These are phyloP conservation scores for Oscheius sp. DNA, from an alignment of 2,888 invertebrate species.

Conservation along the genomic window DNA sequence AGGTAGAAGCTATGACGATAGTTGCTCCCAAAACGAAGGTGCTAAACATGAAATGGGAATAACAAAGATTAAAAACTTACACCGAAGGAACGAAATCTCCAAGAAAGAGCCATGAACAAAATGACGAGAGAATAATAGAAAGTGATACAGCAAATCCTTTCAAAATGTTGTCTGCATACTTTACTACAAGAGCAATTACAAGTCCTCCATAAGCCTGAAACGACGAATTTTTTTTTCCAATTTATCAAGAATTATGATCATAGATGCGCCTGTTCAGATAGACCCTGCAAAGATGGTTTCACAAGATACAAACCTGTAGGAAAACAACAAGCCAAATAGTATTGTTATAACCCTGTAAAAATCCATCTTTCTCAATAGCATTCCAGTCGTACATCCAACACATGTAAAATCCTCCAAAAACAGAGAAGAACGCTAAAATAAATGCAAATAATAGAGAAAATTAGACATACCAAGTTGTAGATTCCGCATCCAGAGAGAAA, in stretches of 20 bases:
- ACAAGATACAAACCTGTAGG: slow-evolving; percentile 70
- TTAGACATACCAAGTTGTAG: slow-evolving; percentile 73
- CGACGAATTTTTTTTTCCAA: background rate
- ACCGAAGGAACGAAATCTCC: slow-evolving; percentile 72
- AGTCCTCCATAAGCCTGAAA: slow-evolving; percentile 74
- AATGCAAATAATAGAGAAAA: too few relatives aligned
- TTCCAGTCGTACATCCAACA: slow-evolving; percentile 72
- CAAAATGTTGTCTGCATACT: slow-evolving; percentile 76
- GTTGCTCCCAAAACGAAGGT: slow-evolving; percentile 72
- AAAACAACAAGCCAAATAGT: slow-evolving; percentile 73
- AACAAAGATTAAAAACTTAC: slow-evolving; percentile 57
- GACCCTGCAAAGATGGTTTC: too few relatives aligned
- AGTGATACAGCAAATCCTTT: slow-evolving; percentile 76
- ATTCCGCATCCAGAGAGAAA: slow-evolving; percentile 74
- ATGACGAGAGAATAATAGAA: slow-evolving; percentile 74
- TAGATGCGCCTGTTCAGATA: too few relatives aligned
- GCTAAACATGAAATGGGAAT: slow-evolving; percentile 65
- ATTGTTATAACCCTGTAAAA: slow-evolving; percentile 74
- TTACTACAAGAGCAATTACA: slow-evolving; percentile 74
- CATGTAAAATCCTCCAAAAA: slow-evolving; percentile 72
- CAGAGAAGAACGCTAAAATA: slow-evolving; percentile 72
- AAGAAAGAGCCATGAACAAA: slow-evolving; percentile 73
- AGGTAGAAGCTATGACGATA: slow-evolving; percentile 73
- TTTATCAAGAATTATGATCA: background rate
- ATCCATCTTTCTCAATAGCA: slow-evolving; percentile 72